Percentiles rank a stretch among this genome's conserved stretches.
phyloP scores from a whole-genome alignment of 2,113 vertebrate species.

The Eolophus roseicapilla region DNA sequence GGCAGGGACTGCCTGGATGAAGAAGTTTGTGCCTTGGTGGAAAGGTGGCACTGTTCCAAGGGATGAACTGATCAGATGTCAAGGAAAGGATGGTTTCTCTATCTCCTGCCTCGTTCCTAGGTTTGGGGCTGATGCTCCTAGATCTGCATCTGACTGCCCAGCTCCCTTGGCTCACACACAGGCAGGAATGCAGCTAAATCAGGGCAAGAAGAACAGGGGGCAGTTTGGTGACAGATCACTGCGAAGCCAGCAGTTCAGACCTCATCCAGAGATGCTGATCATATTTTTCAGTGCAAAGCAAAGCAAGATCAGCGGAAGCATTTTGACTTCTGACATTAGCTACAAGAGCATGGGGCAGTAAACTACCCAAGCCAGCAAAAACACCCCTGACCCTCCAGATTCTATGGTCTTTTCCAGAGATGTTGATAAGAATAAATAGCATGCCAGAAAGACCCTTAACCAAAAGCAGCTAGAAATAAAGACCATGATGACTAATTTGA shows the following conservation, averaged over 20 bases:
- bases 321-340: background rate
- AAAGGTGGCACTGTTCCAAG: background rate
- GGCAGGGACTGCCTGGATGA: background rate
- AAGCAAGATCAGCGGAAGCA: background rate
- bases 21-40: background rate
- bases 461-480: background rate
- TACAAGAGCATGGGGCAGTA: background rate
- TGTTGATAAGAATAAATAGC: background rate
- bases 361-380: background rate
- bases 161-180: rapidly evolving
- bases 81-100: background rate
- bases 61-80: background rate
- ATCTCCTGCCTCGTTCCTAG: background rate
- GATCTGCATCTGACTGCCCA: background rate
- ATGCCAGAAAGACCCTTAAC: too few relatives aligned
- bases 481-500: background rate
- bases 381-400: background rate
- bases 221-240: background rate
- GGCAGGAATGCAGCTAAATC: background rate
- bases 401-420: background rate
- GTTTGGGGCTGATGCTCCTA: background rate
- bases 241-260: background rate
- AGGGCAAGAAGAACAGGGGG: background rate
- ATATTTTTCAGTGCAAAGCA: background rate
- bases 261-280: background rate